A percentile compares a stretch with the other conserved stretches of the same genome.
These are phyloP conservation scores for Drosophila pruinosa DNA, from an alignment of 1,140 invertebrate species.

Conservation along the genomic window DNA sequence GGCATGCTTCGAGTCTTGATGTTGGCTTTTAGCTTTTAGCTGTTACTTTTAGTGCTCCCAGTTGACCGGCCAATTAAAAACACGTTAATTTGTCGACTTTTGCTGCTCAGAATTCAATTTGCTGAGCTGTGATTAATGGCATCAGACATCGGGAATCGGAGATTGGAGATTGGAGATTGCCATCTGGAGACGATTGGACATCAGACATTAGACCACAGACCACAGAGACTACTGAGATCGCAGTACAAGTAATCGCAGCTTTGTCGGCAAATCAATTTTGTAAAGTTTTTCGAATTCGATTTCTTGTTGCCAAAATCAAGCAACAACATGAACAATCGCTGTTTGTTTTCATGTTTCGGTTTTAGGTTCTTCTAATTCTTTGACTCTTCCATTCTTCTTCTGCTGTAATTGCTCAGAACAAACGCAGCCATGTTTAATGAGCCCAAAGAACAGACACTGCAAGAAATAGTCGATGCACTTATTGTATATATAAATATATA, in stretches of 20 bases:
- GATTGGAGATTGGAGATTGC: not conserved
- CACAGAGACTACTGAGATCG: slow-evolving; percentile 8
- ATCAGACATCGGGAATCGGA: not conserved
- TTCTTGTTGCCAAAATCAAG: slow-evolving; percentile 7
- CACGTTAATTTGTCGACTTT: slow-evolving; percentile 75
- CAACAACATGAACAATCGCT: not conserved
- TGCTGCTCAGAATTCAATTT: slow-evolving; percentile 68
- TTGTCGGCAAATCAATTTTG: slow-evolving; percentile 30
- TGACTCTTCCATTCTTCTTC: slow-evolving; percentile 21
- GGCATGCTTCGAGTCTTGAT: slow-evolving; percentile 18
- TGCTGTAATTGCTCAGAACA: slow-evolving; percentile 45
- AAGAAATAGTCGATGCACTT: not conserved
- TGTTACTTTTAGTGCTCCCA: slow-evolving; percentile 40
- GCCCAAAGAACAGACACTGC: slow-evolving; percentile 18
- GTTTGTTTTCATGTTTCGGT: not conserved
- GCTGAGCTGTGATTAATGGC: slow-evolving; percentile 68
- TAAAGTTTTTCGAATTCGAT: slow-evolving; percentile 15
- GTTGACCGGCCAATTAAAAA: slow-evolving; percentile 62
- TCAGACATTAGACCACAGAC: not conserved
- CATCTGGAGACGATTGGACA: not conserved
- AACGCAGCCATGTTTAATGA: slow-evolving; percentile 55
- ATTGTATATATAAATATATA: too few species aligned
- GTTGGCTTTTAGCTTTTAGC: slow-evolving; percentile 26
- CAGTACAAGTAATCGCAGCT: slow-evolving; percentile 15
- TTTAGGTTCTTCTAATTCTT: slow-evolving; percentile 2